Conservation (phyloP, 1,140 invertebrate species). For the Triops longicaudatus region DNA sequence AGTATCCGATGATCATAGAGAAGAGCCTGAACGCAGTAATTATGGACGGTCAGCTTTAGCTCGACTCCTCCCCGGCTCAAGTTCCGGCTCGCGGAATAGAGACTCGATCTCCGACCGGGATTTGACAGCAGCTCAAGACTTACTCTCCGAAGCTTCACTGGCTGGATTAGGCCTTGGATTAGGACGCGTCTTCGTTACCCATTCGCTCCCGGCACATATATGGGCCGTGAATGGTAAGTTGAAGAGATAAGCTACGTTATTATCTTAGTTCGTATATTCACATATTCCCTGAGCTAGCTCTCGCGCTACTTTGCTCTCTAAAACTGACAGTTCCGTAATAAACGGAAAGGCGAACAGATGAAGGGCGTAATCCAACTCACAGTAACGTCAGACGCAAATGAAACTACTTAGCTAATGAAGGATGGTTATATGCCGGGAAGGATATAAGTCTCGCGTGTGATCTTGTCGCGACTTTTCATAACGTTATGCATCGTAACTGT, state of each 20-base stretch:
- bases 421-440: neutral
- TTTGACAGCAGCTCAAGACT: slow-evolving; percentile 26
- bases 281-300: neutral
- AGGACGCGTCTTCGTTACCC: slow-evolving; percentile 72
- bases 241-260: neutral
- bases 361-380: no score
- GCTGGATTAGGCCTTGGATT: slow-evolving; percentile 37
- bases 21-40: neutral
- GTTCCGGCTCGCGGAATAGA: neutral
- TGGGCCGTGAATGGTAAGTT: slow-evolving; percentile 79
- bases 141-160: slow-evolving; percentile 26
- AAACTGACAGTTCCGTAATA: neutral
- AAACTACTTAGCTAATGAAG: neutral
- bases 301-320: neutral
- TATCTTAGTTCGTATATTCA: no score
- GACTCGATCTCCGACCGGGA: slow-evolving; percentile 25
- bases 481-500: neutral
- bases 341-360: no score
- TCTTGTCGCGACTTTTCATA: neutral
- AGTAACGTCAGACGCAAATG: no score
- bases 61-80: slow-evolving; percentile 17
- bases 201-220: slow-evolving; percentile 80
- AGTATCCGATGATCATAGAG: neutral
- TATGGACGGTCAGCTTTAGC: slow-evolving; percentile 7
- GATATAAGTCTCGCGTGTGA: neutral